These are phyloP conservation scores for Turritopsis rubra DNA, from an alignment of 30 jellyfish, hydroid and myxozoan species.

Conservation along the genomic window DNA sequence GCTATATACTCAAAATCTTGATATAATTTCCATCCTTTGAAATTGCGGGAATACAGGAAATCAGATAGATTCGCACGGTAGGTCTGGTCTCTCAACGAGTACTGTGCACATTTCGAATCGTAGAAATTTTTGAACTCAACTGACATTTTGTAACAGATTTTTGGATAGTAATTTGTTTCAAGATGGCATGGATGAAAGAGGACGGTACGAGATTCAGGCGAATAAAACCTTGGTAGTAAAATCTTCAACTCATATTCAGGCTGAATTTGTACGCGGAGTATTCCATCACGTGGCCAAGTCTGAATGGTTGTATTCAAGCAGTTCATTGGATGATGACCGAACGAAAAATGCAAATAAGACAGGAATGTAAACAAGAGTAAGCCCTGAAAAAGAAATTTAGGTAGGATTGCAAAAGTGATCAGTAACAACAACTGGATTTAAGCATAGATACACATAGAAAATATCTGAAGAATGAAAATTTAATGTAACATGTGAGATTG, in stretches of 20 bases:
- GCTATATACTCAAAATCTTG: constrained; percentile 10
- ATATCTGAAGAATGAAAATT: too few relatives aligned
- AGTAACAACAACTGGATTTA: too few relatives aligned
- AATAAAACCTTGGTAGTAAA: background rate
- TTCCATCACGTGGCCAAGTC: constrained; percentile 89
- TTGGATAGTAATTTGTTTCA: background rate
- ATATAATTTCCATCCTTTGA: constrained; percentile 5
- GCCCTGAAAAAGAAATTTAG: constrained; percentile 37
- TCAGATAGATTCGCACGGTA: constrained; percentile 30
- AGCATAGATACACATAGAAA: too few relatives aligned
- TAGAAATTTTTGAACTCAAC: constrained; percentile 8
- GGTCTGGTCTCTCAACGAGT: background rate
- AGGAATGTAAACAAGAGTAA: constrained; percentile 51
- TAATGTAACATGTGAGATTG: too few relatives aligned
- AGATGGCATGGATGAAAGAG: constrained; percentile 24
- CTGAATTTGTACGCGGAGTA: constrained; percentile 57
- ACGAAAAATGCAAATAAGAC: constrained; percentile 71
- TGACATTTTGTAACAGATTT: background rate
- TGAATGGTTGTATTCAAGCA: constrained; percentile 49
- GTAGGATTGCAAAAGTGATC: background rate
- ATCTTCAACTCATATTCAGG: constrained; percentile 8
- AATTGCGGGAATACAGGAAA: background rate
- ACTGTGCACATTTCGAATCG: background rate
- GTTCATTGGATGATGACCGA: constrained; percentile 61
- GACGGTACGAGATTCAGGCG: background rate